A percentile compares a stretch with the other conserved stretches of the same genome.
phyloP scores from a whole-genome alignment of 2,797 vertebrate genomes.

The Amniataba percoides region DNA sequence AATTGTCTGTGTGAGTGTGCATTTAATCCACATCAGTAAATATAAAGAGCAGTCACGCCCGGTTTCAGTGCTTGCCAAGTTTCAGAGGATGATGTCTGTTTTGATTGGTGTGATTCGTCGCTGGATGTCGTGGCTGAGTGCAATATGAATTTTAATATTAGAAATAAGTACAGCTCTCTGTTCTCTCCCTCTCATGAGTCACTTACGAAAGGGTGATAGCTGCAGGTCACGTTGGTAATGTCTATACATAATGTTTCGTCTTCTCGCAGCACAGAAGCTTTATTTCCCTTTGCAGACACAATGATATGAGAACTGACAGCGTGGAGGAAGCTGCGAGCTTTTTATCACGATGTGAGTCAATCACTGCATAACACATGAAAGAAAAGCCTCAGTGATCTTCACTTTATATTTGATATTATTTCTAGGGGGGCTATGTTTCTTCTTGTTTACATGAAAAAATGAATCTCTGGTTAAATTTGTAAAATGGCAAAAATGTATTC shows the following conservation, averaged over 20 bases:
- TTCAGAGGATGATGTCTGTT: background rate
- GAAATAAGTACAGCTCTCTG: slow-evolving; percentile 10
- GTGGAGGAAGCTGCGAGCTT: slow-evolving; percentile 20
- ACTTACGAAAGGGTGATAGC: slow-evolving; percentile 25
- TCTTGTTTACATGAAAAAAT: slow-evolving; percentile 32
- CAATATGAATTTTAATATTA: slow-evolving; percentile 19
- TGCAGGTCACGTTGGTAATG: slow-evolving; percentile 39
- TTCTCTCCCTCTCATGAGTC: slow-evolving; percentile 10
- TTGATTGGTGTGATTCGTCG: background rate
- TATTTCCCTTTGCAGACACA: slow-evolving; percentile 5
- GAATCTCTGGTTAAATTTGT: slow-evolving; percentile 20
- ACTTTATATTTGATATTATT: background rate
- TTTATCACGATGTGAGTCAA: slow-evolving; percentile 9
- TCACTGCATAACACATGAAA: background rate
- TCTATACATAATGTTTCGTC: slow-evolving; percentile 19
- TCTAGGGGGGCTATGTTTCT: background rate
- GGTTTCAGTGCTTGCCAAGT: slow-evolving; percentile 9
- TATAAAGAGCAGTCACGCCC: slow-evolving; percentile 15
- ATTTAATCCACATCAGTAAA: slow-evolving; percentile 33
- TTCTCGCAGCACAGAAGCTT: slow-evolving; percentile 19
- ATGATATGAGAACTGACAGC: slow-evolving; percentile 8
- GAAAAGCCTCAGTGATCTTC: background rate
- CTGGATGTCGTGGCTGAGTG: background rate
- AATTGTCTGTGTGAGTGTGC: slow-evolving; percentile 18
- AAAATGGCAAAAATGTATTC: background rate